These are phyloP conservation scores for Neria commutata DNA, from an alignment of 2,888 invertebrate species.

Conservation along the genomic window DNA sequence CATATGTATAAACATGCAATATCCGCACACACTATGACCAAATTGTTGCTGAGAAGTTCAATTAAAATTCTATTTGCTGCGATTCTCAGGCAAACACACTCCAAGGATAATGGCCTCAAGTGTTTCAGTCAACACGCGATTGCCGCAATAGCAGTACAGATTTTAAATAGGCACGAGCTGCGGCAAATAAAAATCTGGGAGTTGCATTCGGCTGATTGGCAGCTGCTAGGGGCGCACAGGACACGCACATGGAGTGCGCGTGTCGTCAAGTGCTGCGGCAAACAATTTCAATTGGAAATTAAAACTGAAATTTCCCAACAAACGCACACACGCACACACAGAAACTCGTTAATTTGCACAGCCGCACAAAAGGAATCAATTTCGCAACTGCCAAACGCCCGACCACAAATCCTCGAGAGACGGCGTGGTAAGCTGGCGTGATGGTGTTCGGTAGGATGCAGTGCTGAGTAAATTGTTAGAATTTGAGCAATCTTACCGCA, in stretches of 20 bases:
- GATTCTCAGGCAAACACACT: neutral
- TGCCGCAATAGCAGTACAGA: neutral
- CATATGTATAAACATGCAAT: too few species aligned
- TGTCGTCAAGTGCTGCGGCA: constrained; percentile 31
- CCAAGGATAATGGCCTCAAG: neutral
- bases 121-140: neutral
- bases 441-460: too few species aligned
- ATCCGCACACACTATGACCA: too few species aligned
- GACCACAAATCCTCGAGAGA: neutral
- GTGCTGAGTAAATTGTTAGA: neutral
- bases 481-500: constrained; percentile 58
- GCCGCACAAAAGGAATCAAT: constrained; percentile 50
- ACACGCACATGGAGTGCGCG: constrained; percentile 4
- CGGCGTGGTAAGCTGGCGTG: too few species aligned
- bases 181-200: neutral
- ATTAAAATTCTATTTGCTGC: too few species aligned
- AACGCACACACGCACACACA: too few species aligned
- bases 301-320: constrained; percentile 52
- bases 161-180: neutral
- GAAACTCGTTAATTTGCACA: constrained; percentile 51
- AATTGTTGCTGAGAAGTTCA: too few species aligned
- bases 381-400: constrained; percentile 25
- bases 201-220: neutral
- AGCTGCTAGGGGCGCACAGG: neutral
- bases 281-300: constrained; percentile 55